These are phyloP conservation scores for Microcebus tavaratra DNA, from an alignment of 2,113 vertebrate species.

Conservation along the genomic window DNA sequence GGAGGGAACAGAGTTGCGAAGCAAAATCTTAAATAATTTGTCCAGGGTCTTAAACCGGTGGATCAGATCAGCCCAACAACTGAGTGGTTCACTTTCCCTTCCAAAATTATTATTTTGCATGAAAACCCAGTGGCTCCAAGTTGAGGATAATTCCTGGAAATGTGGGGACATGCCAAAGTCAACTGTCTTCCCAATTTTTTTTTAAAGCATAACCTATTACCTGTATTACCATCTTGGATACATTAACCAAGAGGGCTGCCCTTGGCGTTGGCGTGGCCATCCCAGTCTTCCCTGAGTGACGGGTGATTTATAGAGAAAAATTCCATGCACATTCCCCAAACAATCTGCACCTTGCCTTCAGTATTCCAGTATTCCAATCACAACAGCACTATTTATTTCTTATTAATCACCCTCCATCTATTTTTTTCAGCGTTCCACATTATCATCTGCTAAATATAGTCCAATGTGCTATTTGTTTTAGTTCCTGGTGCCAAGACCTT, in stretches of 20 bases:
- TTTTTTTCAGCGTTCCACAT: background rate
- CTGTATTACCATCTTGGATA: background rate
- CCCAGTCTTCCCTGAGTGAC: background rate
- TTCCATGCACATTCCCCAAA: background rate
- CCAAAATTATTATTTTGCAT: background rate
- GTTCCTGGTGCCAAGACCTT: background rate
- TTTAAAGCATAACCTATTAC: background rate
- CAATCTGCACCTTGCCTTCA: background rate
- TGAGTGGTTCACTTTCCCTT: background rate
- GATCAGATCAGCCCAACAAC: background rate
- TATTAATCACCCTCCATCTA: rapidly evolving
- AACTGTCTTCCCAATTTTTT: background rate
- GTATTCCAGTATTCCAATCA: background rate
- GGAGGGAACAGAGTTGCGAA: background rate
- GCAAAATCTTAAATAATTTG: background rate
- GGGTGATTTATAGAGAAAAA: background rate
- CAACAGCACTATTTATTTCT: background rate
- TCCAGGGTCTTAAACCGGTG: background rate
- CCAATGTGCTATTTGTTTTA: background rate
- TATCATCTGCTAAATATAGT: background rate
- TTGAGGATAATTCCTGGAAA: background rate
- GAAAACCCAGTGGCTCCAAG: background rate
- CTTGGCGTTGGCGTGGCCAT: background rate
- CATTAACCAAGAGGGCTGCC: background rate
- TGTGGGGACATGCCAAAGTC: background rate